Evolutionary conservation across 2,888 invertebrate species (phyloP).

Genomic region (Dryocosmus kuriphilus): DNA sequence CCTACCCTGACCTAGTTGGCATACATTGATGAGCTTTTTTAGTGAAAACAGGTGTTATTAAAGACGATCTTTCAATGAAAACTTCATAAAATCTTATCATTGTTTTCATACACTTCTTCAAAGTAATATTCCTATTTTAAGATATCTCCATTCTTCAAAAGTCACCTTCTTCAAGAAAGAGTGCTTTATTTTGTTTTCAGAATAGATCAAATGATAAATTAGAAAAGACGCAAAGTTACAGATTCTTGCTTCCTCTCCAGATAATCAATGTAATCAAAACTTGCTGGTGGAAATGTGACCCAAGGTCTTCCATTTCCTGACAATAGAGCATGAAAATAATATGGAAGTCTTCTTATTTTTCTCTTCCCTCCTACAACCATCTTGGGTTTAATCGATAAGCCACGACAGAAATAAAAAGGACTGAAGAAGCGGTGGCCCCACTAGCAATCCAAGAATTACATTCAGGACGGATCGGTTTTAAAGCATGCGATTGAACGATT

Average conservation of each 20-base stretch:
- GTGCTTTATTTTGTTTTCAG: too few relatives aligned
- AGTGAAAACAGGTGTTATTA: conserved; percentile 29
- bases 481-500: not conserved
- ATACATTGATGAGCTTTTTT: conserved; percentile 24
- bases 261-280: not conserved
- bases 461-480: not conserved
- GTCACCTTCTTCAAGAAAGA: too few relatives aligned
- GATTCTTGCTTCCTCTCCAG: too few relatives aligned
- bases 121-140: too few relatives aligned
- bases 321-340: conserved; percentile 17
- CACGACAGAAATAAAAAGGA: conserved; percentile 19
- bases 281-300: not conserved
- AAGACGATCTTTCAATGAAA: not conserved
- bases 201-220: too few relatives aligned
- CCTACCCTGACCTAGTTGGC: conserved; percentile 28
- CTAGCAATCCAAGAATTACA: conserved; percentile 26
- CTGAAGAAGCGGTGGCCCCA: conserved; percentile 6
- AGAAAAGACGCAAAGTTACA: too few relatives aligned
- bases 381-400: conserved; percentile 21
- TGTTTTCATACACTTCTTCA: too few relatives aligned
- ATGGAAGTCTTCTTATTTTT: conserved; percentile 17
- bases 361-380: not conserved
- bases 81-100: too few relatives aligned
- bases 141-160: too few relatives aligned
- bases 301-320: not conserved